Evolutionary conservation across 2,888 invertebrate species (phyloP).

Genomic region (Andrena praecox): DNA sequence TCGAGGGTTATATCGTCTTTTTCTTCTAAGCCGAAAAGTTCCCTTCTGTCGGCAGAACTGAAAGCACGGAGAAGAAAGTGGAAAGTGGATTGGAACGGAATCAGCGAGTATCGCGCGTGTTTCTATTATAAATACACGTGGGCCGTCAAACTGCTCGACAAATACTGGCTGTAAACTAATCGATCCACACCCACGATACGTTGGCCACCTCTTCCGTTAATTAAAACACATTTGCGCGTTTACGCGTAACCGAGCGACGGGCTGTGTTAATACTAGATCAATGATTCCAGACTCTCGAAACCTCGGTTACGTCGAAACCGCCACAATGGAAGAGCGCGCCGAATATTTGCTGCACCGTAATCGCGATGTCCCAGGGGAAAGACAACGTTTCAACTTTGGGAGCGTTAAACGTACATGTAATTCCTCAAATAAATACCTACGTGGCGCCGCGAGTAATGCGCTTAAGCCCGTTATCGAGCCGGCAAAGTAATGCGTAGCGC

Average conservation of each 20-base stretch:
- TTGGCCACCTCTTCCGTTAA: conserved; percentile 17
- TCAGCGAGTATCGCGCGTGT: background rate
- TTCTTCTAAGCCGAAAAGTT: conserved; percentile 6
- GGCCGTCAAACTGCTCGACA: background rate
- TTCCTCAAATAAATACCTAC: background rate
- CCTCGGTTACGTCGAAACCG: background rate
- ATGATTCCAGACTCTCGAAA: conserved; percentile 4
- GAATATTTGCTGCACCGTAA: background rate
- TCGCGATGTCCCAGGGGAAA: background rate
- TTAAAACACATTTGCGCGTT: conserved; percentile 41
- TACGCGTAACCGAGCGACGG: conserved; percentile 1
- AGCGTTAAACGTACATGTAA: background rate
- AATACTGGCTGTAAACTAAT: conserved; percentile 52
- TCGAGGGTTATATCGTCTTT: conserved; percentile 16
- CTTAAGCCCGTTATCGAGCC: conserved; percentile 1
- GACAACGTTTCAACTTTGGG: background rate
- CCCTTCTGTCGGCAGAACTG: background rate
- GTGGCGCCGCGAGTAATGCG: background rate
- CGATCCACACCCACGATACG: conserved; percentile 31
- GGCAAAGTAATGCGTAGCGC: background rate
- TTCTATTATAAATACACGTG: background rate
- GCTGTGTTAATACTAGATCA: conserved; percentile 3
- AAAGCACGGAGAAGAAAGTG: background rate
- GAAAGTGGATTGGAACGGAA: background rate
- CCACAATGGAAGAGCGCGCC: background rate